Percentiles rank a stretch among this genome's conserved stretches.
phyloP scores from a whole-genome alignment of 2,113 vertebrate species.

The Ibidorhyncha struthersii region DNA sequence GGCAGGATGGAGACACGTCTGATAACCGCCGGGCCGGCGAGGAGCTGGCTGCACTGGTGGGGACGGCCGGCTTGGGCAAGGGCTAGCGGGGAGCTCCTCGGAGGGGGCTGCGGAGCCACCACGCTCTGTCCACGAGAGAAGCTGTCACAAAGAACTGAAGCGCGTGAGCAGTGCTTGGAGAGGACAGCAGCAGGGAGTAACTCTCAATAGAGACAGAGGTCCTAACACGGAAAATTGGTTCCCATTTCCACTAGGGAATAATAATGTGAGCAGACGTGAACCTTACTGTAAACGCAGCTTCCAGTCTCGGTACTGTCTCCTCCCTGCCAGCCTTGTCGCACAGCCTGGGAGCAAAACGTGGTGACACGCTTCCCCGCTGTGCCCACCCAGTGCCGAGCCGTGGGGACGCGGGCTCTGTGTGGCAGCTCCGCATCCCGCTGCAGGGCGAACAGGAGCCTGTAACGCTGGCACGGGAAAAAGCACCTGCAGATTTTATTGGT shows the following conservation, averaged over 20 bases:
- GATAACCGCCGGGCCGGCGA: neutral
- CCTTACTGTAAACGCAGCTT: neutral
- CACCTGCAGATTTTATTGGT: neutral
- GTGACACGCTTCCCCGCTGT: fast-evolving
- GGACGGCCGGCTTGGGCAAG: neutral
- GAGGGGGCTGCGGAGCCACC: fast-evolving
- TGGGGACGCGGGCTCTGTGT: fast-evolving
- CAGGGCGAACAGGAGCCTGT: neutral
- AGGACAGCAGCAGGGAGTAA: neutral
- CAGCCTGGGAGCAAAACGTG: neutral
- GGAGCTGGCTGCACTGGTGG: neutral
- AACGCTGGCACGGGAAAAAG: neutral
- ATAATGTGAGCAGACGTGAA: fast-evolving
- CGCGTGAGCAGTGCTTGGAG: fast-evolving
- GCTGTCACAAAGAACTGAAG: neutral
- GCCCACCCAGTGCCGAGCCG: fast-evolving
- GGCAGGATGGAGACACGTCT: neutral
- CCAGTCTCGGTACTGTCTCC: neutral
- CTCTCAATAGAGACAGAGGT: neutral
- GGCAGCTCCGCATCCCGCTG: neutral
- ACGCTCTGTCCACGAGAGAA: fast-evolving
- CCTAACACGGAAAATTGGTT: neutral
- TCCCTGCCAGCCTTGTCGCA: neutral
- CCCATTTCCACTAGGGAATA: neutral
- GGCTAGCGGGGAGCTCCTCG: neutral